Evolutionary conservation across 2,797 vertebrate species (phyloP).

Genomic region (Podarcis siculus): DNA sequence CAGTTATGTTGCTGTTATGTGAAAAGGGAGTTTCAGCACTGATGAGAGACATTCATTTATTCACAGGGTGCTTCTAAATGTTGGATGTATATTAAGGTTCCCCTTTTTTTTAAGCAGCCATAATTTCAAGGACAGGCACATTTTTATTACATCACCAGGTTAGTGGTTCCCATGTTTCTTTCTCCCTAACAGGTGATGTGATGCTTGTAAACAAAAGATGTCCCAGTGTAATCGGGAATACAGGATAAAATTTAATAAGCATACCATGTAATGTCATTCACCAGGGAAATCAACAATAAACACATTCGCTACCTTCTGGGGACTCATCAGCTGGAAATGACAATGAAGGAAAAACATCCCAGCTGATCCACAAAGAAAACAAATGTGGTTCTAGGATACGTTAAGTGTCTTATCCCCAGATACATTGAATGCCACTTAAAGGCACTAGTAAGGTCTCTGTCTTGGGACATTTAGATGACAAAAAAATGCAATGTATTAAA

Average conservation of each 20-base stretch:
- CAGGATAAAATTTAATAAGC: constrained; percentile 24
- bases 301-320: constrained; percentile 1
- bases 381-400: background rate
- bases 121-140: background rate
- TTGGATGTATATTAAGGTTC: background rate
- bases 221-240: background rate
- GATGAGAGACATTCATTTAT: background rate
- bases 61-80: background rate
- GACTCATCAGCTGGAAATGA: constrained; percentile 4
- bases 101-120: background rate
- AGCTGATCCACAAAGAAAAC: constrained; percentile 11
- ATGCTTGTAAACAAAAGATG: constrained; percentile 4
- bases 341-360: background rate
- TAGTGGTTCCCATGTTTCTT: background rate
- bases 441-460: background rate
- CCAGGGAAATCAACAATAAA: constrained; percentile 15
- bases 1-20: background rate
- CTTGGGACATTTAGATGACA: background rate
- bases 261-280: background rate
- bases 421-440: background rate
- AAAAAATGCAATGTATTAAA: background rate
- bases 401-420: background rate
- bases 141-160: background rate
- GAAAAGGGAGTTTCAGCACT: background rate
- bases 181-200: constrained; percentile 18